phyloP scores from a whole-genome alignment of 2,888 invertebrate genomes.

The Cantharis nigra region DNA sequence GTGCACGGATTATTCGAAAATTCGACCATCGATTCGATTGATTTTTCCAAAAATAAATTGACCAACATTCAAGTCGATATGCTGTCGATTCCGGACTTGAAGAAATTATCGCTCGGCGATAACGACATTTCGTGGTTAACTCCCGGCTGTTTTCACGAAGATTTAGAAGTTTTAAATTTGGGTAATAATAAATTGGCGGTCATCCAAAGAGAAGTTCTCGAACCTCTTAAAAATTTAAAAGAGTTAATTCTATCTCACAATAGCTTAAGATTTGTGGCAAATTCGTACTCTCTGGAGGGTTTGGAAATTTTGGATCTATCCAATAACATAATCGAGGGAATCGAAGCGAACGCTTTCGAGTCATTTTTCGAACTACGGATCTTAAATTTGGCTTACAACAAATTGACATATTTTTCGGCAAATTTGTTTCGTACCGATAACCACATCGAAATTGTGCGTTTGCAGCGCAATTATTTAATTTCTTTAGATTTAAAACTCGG shows the following conservation, averaged over 20 bases:
- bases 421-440: constrained; percentile 1
- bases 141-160: constrained; percentile 20
- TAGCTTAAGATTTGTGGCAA: constrained; percentile 10
- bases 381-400: constrained; percentile 22
- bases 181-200: constrained; percentile 17
- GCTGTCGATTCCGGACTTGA: constrained; percentile 4
- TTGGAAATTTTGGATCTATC: constrained; percentile 28
- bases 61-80: constrained; percentile 19
- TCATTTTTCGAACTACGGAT: constrained; percentile 14
- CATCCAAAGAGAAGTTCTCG: constrained; percentile 15
- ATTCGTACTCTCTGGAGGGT: constrained; percentile 7
- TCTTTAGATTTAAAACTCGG: background rate
- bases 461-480: constrained; percentile 18
- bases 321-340: constrained; percentile 20
- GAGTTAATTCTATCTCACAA: constrained; percentile 29
- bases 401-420: constrained; percentile 16
- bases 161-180: constrained; percentile 26
- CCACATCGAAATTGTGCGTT: background rate
- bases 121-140: constrained; percentile 18
- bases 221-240: constrained; percentile 17
- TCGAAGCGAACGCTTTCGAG: constrained; percentile 15
- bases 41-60: constrained; percentile 27
- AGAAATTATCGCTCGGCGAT: constrained; percentile 18
- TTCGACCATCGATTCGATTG: constrained; percentile 9
- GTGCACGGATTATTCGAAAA: constrained; percentile 17